A percentile compares a stretch with the other conserved stretches of the same genome.
Evolutionary conservation across 2,888 invertebrate genomes (phyloP).

Genomic region (Dromius quadrimaculatus): DNA sequence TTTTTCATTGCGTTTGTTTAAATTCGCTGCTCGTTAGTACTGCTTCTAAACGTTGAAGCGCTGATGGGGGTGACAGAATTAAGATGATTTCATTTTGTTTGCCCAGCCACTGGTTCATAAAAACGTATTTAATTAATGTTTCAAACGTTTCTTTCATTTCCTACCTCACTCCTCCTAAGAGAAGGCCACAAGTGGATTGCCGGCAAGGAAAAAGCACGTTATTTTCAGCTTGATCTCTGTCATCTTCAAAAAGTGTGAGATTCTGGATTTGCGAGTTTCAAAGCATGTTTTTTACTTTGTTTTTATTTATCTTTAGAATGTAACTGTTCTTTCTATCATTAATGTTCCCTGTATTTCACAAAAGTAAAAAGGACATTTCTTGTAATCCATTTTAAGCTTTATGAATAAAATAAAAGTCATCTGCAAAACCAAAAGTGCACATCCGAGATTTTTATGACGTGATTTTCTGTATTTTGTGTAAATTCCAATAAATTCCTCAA

Average conservation of each 20-base stretch:
- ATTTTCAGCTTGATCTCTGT: conserved; percentile 34
- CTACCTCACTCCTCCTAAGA: not conserved
- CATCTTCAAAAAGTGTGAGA: conserved; percentile 35
- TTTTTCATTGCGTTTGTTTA: conserved; percentile 44
- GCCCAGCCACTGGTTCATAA: conserved; percentile 25
- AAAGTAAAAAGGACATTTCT: not conserved
- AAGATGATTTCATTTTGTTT: conserved; percentile 43
- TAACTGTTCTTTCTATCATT: conserved; percentile 14
- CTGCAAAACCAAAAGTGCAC: too few relatives aligned
- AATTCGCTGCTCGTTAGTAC: conserved; percentile 44
- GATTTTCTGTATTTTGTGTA: too few relatives aligned
- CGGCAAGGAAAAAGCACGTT: conserved; percentile 17
- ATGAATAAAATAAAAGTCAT: too few relatives aligned
- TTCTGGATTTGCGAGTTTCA: conserved; percentile 2
- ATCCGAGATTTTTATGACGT: too few relatives aligned
- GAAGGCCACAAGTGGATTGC: conserved; percentile 17
- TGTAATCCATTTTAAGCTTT: conserved; percentile 10
- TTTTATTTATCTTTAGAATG: conserved; percentile 11
- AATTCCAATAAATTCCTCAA: too few relatives aligned
- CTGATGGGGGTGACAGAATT: conserved; percentile 37
- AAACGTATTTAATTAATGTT: conserved; percentile 42
- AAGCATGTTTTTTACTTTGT: not conserved
- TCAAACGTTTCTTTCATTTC: conserved; percentile 40
- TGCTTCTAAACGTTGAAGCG: conserved; percentile 24
- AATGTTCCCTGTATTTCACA: not conserved